phyloP scores from a whole-genome alignment of 2,888 invertebrate species.

The Melipona beecheii region DNA sequence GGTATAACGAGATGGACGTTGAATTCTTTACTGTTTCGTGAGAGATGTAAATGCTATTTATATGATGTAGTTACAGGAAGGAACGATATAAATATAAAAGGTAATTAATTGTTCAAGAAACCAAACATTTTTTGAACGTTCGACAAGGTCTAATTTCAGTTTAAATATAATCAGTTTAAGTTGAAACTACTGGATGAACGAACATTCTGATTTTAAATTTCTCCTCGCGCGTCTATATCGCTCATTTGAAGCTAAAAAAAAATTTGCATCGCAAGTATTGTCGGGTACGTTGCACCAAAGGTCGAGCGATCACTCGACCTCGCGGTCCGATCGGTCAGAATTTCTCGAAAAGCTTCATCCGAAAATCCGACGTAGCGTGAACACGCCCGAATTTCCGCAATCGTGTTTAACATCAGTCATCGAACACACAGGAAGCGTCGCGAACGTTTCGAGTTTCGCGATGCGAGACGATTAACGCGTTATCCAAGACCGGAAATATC shows the following conservation, averaged over 20 bases:
- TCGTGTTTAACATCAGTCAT: constrained; percentile 10
- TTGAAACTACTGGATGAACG: background rate
- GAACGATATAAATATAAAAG: no score
- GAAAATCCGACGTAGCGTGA: constrained; percentile 1
- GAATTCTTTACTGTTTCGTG: background rate
- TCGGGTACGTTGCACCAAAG: background rate
- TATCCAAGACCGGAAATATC: background rate
- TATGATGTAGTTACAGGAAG: no score
- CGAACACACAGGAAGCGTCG: background rate
- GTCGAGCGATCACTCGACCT: background rate
- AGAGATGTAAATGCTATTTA: background rate
- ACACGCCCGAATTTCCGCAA: constrained; percentile 4
- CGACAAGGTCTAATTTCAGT: no score
- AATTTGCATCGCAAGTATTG: background rate
- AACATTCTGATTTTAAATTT: background rate
- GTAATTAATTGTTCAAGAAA: no score
- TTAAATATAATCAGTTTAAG: background rate
- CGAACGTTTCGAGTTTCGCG: background rate
- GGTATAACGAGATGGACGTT: background rate
- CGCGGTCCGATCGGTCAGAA: constrained; percentile 10
- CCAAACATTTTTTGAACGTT: no score
- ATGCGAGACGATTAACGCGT: background rate
- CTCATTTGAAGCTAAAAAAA: background rate
- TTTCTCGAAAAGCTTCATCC: background rate
- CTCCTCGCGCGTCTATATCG: background rate